Conservation (phyloP, 1,140 invertebrate genomes). For the Drosophila bocki region DNA sequence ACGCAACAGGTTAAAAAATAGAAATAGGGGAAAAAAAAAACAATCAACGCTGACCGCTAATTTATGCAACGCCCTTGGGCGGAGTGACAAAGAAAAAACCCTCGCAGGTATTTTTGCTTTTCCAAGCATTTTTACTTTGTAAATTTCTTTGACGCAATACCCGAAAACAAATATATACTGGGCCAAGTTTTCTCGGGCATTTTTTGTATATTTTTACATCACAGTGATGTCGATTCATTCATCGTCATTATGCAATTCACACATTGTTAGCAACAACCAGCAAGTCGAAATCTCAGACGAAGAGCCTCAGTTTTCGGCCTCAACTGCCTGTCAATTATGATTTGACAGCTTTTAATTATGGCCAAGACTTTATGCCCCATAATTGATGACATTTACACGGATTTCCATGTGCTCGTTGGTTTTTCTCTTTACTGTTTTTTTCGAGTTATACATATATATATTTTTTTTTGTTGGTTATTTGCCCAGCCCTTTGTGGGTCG, state of each 20-base stretch:
- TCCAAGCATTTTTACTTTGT: slow-evolving; percentile 11
- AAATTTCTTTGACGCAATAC: slow-evolving; percentile 23
- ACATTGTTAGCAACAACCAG: slow-evolving; percentile 64
- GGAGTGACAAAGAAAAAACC: slow-evolving; percentile 37
- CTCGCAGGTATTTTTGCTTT: slow-evolving; percentile 12
- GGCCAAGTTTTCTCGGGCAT: slow-evolving; percentile 38
- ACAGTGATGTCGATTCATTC: slow-evolving; percentile 41
- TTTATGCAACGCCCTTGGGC: slow-evolving; percentile 80
- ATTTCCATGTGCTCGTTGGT: slow-evolving; percentile 23
- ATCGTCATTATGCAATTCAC: slow-evolving; percentile 74
- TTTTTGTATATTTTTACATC: slow-evolving; percentile 27
- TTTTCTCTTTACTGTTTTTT: slow-evolving; percentile 24
- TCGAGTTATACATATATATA: not conserved
- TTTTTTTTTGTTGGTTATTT: slow-evolving; percentile 13
- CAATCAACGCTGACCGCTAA: slow-evolving; percentile 61
- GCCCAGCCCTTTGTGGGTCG: slow-evolving; percentile 45
- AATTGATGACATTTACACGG: slow-evolving; percentile 73
- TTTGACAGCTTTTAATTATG: slow-evolving; percentile 79
- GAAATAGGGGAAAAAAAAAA: slow-evolving; percentile 5
- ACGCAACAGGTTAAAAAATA: slow-evolving; percentile 32
- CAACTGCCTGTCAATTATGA: slow-evolving; percentile 66
- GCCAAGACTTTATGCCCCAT: slow-evolving; percentile 51
- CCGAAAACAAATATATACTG: not conserved
- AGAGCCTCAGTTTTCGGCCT: slow-evolving; percentile 5
- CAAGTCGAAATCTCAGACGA: slow-evolving; percentile 12